These are phyloP conservation scores for Lasiurus borealis DNA, from an alignment of 2,113 vertebrate species.

Conservation along the genomic window DNA sequence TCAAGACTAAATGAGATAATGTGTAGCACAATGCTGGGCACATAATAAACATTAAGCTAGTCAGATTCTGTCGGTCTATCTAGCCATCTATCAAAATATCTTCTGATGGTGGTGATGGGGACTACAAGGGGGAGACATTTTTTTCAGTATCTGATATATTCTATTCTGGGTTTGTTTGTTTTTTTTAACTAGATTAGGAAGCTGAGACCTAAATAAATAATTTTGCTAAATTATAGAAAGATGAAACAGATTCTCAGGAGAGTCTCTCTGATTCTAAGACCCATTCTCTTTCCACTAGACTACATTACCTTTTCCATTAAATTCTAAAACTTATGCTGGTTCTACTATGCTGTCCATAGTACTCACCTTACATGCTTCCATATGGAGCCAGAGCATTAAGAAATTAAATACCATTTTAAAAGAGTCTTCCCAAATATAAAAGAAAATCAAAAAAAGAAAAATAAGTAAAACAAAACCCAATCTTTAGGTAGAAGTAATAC, in stretches of 20 bases:
- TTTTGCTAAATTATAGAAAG: constrained; percentile 16
- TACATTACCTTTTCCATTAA: constrained; percentile 4
- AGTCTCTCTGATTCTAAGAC: neutral
- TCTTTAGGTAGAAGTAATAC: constrained; percentile 63
- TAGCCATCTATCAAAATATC: neutral
- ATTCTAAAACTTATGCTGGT: constrained; percentile 6
- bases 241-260: neutral
- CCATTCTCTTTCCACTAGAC: neutral
- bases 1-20: constrained; percentile 18
- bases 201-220: neutral
- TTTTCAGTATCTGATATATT: constrained; percentile 48
- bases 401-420: constrained; percentile 65
- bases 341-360: neutral
- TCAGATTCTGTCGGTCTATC: neutral
- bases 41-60: constrained; percentile 7
- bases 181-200: neutral
- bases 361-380: neutral
- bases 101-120: neutral
- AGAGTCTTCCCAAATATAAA: constrained; percentile 1
- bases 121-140: neutral
- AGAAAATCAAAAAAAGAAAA: constrained; percentile 25
- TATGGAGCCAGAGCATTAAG: neutral
- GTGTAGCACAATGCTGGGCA: neutral
- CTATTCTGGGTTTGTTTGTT: neutral
- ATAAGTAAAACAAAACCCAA: constrained; percentile 49